Conservation (phyloP, 2,888 invertebrate genomes). For the Bimastos eiseni region DNA sequence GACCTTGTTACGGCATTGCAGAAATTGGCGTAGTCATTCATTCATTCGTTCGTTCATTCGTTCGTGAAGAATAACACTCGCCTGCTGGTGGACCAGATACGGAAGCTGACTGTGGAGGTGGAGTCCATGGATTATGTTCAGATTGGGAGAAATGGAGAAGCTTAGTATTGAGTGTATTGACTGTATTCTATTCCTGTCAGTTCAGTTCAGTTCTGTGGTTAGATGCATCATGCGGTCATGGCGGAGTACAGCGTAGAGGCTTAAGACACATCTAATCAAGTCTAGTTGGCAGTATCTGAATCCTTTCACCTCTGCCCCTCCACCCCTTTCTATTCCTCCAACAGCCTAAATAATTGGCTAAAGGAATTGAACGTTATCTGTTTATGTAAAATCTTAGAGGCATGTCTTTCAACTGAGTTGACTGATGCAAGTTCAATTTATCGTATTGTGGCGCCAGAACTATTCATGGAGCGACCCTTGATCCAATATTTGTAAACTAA, state of each 20-base stretch:
- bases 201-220: not conserved
- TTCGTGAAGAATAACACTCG: not conserved
- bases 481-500: not conserved
- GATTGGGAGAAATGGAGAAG: not conserved
- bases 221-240: not conserved
- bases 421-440: not conserved
- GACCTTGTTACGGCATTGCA: too few species aligned
- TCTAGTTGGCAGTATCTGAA: not conserved
- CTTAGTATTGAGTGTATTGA: not conserved
- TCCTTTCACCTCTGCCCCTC: not conserved
- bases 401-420: not conserved
- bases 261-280: not conserved
- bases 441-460: not conserved
- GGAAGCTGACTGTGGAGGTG: not conserved
- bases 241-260: not conserved
- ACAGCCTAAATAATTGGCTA: not conserved
- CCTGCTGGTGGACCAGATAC: not conserved
- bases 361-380: not conserved
- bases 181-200: too few species aligned
- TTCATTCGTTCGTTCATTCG: too few species aligned
- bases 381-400: not conserved
- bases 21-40: too few species aligned
- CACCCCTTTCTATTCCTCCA: not conserved
- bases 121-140: not conserved
- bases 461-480: not conserved